phyloP scores from a whole-genome alignment of 2,888 invertebrate species.

The Biston stratarius region DNA sequence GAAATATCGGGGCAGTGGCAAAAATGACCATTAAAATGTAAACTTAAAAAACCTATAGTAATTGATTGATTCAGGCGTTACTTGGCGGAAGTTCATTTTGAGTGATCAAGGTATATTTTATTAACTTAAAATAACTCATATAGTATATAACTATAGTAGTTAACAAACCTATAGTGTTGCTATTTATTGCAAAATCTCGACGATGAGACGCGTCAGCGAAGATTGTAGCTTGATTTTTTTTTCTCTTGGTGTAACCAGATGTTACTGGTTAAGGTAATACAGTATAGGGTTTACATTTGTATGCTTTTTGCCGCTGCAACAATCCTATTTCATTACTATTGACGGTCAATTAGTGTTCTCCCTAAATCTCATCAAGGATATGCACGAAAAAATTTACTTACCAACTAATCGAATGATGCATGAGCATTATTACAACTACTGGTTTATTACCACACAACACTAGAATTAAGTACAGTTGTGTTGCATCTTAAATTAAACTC shows the following conservation, averaged over 20 bases:
- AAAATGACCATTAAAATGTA: neutral
- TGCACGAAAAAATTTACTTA: constrained; percentile 1
- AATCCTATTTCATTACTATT: neutral
- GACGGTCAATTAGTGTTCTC: neutral
- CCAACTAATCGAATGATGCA: neutral
- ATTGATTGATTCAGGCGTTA: too few species aligned
- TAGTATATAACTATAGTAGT: too few species aligned
- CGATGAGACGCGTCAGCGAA: neutral
- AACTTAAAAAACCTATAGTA: too few species aligned
- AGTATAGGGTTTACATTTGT: neutral
- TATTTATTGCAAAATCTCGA: neutral
- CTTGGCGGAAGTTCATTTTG: too few species aligned
- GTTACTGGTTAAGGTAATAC: too few species aligned
- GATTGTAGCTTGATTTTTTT: neutral
- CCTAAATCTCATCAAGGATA: neutral
- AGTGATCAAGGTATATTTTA: too few species aligned
- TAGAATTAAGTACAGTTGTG: neutral
- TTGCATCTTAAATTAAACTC: neutral
- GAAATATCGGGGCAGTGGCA: neutral
- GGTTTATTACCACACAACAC: neutral
- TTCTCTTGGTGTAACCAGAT: neutral
- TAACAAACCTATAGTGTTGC: neutral
- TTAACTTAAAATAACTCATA: too few species aligned
- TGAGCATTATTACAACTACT: neutral
- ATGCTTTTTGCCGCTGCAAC: neutral